phyloP scores from a whole-genome alignment of 92 coral and sea anemone genomes.

The Porites lobata region DNA sequence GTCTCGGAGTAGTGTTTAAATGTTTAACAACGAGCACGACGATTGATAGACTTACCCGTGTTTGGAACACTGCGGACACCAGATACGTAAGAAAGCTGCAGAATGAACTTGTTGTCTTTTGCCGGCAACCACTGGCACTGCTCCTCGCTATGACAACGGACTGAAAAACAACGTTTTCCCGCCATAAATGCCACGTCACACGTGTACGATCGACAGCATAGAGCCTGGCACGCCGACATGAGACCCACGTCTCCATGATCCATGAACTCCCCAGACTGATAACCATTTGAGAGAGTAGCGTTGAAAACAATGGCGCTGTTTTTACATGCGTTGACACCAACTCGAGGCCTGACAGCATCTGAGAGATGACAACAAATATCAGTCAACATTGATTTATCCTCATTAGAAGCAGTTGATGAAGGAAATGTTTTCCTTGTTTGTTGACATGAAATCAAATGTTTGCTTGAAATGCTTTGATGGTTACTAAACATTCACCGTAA shows the following conservation, averaged over 20 bases:
- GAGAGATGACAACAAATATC: background rate
- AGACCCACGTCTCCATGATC: constrained; percentile 81
- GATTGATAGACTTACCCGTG: constrained; percentile 26
- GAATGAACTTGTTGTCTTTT: constrained; percentile 39
- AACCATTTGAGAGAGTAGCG: constrained; percentile 75
- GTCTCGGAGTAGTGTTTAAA: too few species aligned
- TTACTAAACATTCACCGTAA: too few species aligned
- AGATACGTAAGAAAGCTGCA: constrained; percentile 82
- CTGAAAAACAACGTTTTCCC: constrained; percentile 86
- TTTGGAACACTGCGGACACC: constrained; percentile 56
- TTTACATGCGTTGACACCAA: constrained; percentile 35
- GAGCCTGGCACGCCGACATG: constrained; percentile 74
- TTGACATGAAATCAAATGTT: too few species aligned
- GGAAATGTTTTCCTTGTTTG: too few species aligned
- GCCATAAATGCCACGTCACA: constrained; percentile 91
- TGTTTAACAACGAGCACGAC: background rate
- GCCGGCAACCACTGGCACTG: constrained; percentile 82
- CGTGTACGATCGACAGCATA: constrained; percentile 80
- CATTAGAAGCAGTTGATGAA: too few species aligned
- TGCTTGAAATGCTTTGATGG: too few species aligned
- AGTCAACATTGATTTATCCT: too few species aligned
- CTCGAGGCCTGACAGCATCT: background rate
- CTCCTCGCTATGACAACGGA: constrained; percentile 77
- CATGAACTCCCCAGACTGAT: constrained; percentile 72
- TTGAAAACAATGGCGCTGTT: constrained; percentile 84